phyloP scores from a whole-genome alignment of 2,113 vertebrate genomes.

The Silurus meridionalis region DNA sequence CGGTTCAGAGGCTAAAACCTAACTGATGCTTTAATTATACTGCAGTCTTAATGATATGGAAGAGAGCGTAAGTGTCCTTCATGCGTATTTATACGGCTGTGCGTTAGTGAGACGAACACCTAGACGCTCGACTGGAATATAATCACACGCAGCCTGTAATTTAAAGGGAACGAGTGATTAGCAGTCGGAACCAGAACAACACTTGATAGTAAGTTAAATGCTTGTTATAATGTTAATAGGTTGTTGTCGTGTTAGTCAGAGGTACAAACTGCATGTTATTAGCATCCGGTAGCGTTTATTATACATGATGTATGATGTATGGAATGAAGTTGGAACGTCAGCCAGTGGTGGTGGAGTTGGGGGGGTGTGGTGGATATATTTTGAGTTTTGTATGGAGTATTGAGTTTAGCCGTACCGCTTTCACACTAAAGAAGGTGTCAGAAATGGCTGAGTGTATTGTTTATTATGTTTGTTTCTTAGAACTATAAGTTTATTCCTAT shows the following conservation, averaged over 20 bases:
- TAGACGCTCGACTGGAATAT: conserved; percentile 35
- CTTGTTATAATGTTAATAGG: neutral
- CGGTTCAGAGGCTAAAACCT: neutral
- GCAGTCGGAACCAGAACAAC: neutral
- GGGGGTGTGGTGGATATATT: too few species aligned
- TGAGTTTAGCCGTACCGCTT: too few species aligned
- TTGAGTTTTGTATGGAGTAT: too few species aligned
- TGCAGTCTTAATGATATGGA: neutral
- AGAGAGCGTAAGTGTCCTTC: neutral
- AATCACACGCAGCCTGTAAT: conserved; percentile 14
- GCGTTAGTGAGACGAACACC: conserved; percentile 15
- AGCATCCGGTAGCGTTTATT: too few species aligned
- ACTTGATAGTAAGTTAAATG: neutral
- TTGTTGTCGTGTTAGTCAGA: neutral
- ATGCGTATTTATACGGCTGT: neutral
- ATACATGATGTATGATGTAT: too few species aligned
- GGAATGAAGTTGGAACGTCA: too few species aligned
- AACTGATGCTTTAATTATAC: conserved; percentile 26
- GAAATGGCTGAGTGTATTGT: too few species aligned
- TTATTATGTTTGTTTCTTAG: too few species aligned
- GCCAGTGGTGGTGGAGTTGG: too few species aligned
- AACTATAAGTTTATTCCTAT: too few species aligned
- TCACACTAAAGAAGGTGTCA: too few species aligned
- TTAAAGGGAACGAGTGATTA: neutral
- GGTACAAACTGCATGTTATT: too few species aligned